These are phyloP conservation scores for Fistularia commersonii DNA, from an alignment of 2,797 vertebrate species.

Conservation along the genomic window DNA sequence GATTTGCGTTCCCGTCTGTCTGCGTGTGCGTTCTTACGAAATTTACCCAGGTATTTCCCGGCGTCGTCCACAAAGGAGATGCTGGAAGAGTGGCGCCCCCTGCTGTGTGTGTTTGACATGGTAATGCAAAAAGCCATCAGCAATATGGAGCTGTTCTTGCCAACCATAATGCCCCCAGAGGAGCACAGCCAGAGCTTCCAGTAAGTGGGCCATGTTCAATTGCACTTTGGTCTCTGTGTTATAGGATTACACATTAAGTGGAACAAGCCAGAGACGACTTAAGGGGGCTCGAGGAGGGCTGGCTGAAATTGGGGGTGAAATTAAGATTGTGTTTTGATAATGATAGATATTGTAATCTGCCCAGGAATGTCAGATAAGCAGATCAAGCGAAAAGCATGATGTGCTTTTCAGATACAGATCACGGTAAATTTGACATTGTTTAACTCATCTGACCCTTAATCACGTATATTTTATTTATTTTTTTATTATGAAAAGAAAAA, in stretches of 20 bases:
- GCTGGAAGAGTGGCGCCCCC: conserved; percentile 95
- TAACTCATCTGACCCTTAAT: too few species aligned
- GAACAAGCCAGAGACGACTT: conserved; percentile 21
- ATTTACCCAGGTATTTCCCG: conserved; percentile 85
- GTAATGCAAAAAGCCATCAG: conserved; percentile 96
- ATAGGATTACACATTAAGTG: conserved; percentile 13
- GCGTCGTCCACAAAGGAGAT: conserved; percentile 88
- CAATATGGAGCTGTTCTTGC: conserved; percentile 96
- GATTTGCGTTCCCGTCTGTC: conserved; percentile 1
- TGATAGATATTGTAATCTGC: too few species aligned
- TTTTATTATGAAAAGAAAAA: too few species aligned
- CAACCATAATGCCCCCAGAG: conserved; percentile 90
- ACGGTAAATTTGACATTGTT: too few species aligned
- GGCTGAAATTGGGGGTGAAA: too few species aligned
- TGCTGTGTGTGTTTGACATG: conserved; percentile 94
- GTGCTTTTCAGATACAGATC: too few species aligned
- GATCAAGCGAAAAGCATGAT: too few species aligned
- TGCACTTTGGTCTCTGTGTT: conserved; percentile 2
- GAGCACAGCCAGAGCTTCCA: conserved; percentile 90
- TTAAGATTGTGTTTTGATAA: too few species aligned
- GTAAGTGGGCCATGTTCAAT: conserved; percentile 68
- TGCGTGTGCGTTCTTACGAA: background rate
- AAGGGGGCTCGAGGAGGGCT: conserved; percentile 1
- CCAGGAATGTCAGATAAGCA: too few species aligned
- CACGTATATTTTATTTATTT: too few species aligned